These are phyloP conservation scores for Harpalus rufipes DNA, from an alignment of 2,888 invertebrate genomes.

Conservation along the genomic window DNA sequence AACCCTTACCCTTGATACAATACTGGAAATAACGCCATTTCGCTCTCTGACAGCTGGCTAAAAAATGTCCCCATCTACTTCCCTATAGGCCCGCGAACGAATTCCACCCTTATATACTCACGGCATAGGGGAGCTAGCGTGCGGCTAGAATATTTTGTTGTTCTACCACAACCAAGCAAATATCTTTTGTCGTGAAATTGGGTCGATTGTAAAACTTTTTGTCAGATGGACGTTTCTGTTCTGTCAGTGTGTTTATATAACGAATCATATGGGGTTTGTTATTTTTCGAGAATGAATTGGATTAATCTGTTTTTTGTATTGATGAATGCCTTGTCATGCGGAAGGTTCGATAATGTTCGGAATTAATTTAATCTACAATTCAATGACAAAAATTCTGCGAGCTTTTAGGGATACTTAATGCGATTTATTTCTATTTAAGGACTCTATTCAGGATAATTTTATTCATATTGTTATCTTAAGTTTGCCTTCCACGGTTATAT, in stretches of 20 bases:
- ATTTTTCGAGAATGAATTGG: conserved; percentile 48
- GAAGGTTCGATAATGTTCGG: conserved; percentile 49
- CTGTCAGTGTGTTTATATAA: conserved; percentile 50
- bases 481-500: background rate
- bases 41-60: conserved; percentile 62
- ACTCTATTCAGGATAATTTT: conserved; percentile 51
- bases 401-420: conserved; percentile 31
- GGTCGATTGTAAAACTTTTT: conserved; percentile 64
- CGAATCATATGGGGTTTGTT: conserved; percentile 41
- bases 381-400: conserved; percentile 45
- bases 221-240: conserved; percentile 21
- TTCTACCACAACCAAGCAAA: conserved; percentile 63
- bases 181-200: conserved; percentile 60
- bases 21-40: conserved; percentile 46
- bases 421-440: conserved; percentile 53
- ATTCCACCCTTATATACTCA: conserved; percentile 30
- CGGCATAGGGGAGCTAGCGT: background rate
- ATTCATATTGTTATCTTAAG: conserved; percentile 45
- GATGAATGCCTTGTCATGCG: conserved; percentile 52
- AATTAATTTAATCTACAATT: conserved; percentile 48
- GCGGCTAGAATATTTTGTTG: conserved; percentile 50
- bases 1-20: conserved; percentile 8
- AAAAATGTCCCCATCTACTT: conserved; percentile 59
- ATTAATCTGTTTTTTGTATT: conserved; percentile 49
- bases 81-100: conserved; percentile 12